Percentiles rank a stretch among this genome's conserved stretches.
Conservation (phyloP, 2,797 vertebrate species). For the Odontamblyopus rebecca region DNA sequence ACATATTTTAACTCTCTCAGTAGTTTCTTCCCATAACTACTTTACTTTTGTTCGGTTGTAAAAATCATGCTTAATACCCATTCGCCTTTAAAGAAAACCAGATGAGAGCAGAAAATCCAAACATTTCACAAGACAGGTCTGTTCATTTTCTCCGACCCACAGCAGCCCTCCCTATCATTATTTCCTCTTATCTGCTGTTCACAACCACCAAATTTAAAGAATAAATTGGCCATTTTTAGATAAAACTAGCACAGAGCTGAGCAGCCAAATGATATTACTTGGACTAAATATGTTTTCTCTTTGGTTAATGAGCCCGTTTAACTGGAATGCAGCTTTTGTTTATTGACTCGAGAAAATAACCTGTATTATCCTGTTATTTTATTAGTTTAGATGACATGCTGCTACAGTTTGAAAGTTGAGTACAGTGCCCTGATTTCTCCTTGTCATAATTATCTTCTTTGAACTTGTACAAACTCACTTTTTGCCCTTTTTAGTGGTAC, state of each 20-base stretch:
- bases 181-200: constrained; percentile 13
- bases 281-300: constrained; percentile 4
- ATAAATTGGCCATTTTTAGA: constrained; percentile 24
- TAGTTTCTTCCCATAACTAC: no score
- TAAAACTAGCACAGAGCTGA: constrained; percentile 20
- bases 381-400: not conserved
- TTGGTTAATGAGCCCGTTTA: constrained; percentile 10
- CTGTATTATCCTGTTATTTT: not conserved
- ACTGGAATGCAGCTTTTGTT: not conserved
- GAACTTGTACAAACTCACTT: not conserved
- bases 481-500: not conserved
- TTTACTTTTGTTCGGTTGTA: no score
- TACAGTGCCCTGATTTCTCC: not conserved
- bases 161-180: constrained; percentile 15
- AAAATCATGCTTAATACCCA: not conserved
- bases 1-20: no score
- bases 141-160: constrained; percentile 9
- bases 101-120: not conserved
- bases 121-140: constrained; percentile 4
- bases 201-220: constrained; percentile 13
- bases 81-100: not conserved
- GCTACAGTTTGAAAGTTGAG: not conserved
- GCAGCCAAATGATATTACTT: constrained; percentile 12
- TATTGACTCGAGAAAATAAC: not conserved
- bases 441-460: not conserved